These are phyloP conservation scores for Arnoldichthys spilopterus DNA, from an alignment of 2,797 vertebrate species.

Conservation along the genomic window DNA sequence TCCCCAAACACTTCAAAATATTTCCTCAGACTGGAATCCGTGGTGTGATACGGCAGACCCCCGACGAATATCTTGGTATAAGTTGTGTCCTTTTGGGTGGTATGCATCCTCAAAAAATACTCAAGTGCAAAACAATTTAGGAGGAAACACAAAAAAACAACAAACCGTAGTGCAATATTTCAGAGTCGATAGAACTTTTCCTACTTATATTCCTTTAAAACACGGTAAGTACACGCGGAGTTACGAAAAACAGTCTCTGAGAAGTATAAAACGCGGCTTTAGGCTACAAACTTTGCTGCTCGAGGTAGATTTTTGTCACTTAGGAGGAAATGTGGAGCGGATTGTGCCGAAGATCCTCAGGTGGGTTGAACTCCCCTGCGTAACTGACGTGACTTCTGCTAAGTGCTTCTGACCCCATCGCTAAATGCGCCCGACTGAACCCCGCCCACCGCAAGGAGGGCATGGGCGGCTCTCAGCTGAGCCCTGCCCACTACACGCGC, in stretches of 20 bases:
- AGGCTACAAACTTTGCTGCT: slow-evolving; percentile 56
- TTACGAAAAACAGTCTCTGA: slow-evolving; percentile 51
- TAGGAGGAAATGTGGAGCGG: slow-evolving; percentile 67
- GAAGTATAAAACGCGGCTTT: slow-evolving; percentile 56
- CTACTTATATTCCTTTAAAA: slow-evolving; percentile 60
- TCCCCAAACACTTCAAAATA: slow-evolving; percentile 91
- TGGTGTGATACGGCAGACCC: slow-evolving; percentile 89
- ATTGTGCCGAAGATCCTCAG: slow-evolving; percentile 77
- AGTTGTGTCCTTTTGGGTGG: slow-evolving; percentile 89
- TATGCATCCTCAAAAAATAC: slow-evolving; percentile 83
- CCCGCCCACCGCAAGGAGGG: slow-evolving; percentile 70
- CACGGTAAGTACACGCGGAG: slow-evolving; percentile 40
- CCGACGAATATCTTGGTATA: slow-evolving; percentile 92
- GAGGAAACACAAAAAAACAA: not conserved
- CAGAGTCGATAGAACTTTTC: slow-evolving; percentile 59
- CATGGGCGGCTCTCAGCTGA: not conserved
- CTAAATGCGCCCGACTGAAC: slow-evolving; percentile 74
- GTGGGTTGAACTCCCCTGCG: slow-evolving; percentile 75
- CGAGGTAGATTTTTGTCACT: slow-evolving; percentile 79
- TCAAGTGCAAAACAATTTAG: slow-evolving; percentile 76
- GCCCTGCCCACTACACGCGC: slow-evolving; percentile 53
- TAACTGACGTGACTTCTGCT: slow-evolving; percentile 77
- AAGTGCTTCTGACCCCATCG: slow-evolving; percentile 73
- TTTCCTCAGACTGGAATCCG: slow-evolving; percentile 88
- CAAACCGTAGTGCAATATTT: slow-evolving; percentile 72